Evolutionary conservation across 1,140 invertebrate genomes (phyloP), one percentile per base, ranked within the genome.

Genomic region (Heliconius congener): DNA sequence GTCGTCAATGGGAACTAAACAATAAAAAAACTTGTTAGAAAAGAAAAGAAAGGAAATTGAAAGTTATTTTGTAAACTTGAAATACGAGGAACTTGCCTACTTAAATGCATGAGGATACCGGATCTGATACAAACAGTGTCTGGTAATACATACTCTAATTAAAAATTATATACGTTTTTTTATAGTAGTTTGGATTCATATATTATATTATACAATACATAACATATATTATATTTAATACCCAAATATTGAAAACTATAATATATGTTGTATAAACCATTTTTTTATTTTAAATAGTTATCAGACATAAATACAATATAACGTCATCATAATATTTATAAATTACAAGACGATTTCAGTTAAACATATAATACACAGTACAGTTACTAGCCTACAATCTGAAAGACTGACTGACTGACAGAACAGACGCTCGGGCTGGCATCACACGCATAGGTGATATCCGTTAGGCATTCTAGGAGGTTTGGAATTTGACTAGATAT

Each of bases 401-500:
- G 83, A 83, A 83, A 82, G 84, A 82, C 86, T 90, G 89, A 91
- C 83, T 88, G 88, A 91, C 83, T 88, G 88, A 91, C 88, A 86
- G 83, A 77, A 84, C 78, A 84, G 86, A 84, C 81, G 82, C 75
- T 27, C 82, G 74, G 82, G 76, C 80, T 50, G 83, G 80, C 85
- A 87, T 87, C 88, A 86, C 82, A 76, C 80, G 72, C 60, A 72
- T 78, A 71, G 8, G 86, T 85, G 82, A 84, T 81, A 85, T 82
- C 90, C 90, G 90, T 91, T 91, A 91, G 85, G 85, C 87, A 92
- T 92, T 93, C 87, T 88, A 79, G 66, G 85, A 82, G 84, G 76
- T 85, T 86, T 84, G 87, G 85, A 88, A 90, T 90, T 88, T 90
- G 82, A 86, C 86, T 86, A 89, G 90, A 91, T 93, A 90, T 90